Evolutionary conservation across 2,113 vertebrate genomes (phyloP).

Genomic region (Perca flavescens): DNA sequence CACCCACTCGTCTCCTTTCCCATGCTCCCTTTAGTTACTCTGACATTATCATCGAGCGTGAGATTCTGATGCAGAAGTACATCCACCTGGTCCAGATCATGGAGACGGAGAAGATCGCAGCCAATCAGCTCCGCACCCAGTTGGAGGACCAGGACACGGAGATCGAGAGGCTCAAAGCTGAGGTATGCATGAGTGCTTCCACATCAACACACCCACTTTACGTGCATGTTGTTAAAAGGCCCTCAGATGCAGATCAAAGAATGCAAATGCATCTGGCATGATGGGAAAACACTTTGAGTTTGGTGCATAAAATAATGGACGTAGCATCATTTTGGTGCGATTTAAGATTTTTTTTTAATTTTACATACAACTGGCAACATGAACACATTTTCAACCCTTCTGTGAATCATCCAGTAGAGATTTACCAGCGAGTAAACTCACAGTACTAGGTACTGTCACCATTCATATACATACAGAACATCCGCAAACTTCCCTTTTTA

Average conservation of each 20-base stretch:
- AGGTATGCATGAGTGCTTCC: constrained; percentile 83
- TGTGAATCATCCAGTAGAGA: too few relatives aligned
- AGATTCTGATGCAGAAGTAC: constrained; percentile 98
- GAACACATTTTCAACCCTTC: too few relatives aligned
- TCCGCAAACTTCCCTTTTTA: too few relatives aligned
- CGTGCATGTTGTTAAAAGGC: not conserved
- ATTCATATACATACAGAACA: too few relatives aligned
- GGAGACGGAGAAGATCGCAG: constrained; percentile 96
- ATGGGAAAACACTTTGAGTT: constrained; percentile 33
- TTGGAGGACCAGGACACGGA: constrained; percentile 98
- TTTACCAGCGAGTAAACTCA: too few relatives aligned
- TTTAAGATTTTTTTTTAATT: too few relatives aligned
- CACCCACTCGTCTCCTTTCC: not conserved
- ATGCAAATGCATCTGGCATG: constrained; percentile 22
- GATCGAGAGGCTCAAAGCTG: constrained; percentile 95
- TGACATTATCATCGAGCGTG: constrained; percentile 93
- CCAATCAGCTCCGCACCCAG: constrained; percentile 95
- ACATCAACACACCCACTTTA: constrained; percentile 26
- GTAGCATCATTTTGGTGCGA: too few relatives aligned
- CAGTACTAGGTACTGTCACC: too few relatives aligned
- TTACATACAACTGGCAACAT: too few relatives aligned
- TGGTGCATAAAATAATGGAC: too few relatives aligned
- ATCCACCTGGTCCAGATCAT: constrained; percentile 97
- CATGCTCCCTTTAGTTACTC: constrained; percentile 87
- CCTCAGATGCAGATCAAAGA: constrained; percentile 26